These are phyloP conservation scores for Microcebus griseorufus DNA, from an alignment of 2,113 vertebrate species.

Conservation along the genomic window DNA sequence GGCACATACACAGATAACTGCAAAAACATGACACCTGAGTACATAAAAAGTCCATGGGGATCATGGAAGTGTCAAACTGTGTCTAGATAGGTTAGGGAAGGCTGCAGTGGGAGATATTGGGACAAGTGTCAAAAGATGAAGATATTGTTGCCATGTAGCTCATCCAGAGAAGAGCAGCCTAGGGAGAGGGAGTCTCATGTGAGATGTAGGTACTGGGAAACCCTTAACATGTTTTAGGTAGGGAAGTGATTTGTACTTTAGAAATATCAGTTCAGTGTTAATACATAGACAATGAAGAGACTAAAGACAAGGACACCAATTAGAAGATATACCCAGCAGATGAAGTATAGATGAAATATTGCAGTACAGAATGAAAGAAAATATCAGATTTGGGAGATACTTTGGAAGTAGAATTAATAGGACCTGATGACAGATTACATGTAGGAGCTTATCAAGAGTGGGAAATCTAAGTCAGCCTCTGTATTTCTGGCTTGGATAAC, in stretches of 20 bases:
- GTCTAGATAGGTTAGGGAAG: neutral
- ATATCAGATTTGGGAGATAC: neutral
- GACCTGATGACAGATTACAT: neutral
- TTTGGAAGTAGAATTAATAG: neutral
- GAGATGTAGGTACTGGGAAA: neutral
- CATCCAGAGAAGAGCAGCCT: neutral
- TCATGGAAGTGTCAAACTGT: neutral
- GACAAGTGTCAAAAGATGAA: neutral
- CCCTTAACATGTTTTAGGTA: neutral
- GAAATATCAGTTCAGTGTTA: neutral
- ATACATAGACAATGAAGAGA: neutral
- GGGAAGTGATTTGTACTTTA: neutral
- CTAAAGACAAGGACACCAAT: neutral
- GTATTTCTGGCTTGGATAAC: neutral
- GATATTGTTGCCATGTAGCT: neutral
- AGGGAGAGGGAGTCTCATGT: neutral
- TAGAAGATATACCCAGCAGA: neutral
- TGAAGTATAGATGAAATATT: neutral
- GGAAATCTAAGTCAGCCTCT: neutral
- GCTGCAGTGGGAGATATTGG: neutral
- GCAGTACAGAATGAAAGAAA: neutral
- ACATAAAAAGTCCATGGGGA: neutral
- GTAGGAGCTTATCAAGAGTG: neutral
- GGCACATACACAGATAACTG: neutral
- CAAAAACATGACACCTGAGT: neutral